Percentiles rank a stretch among this genome's conserved stretches.
Conservation (phyloP, 2,797 vertebrate species). For the Choloepus didactylus region DNA sequence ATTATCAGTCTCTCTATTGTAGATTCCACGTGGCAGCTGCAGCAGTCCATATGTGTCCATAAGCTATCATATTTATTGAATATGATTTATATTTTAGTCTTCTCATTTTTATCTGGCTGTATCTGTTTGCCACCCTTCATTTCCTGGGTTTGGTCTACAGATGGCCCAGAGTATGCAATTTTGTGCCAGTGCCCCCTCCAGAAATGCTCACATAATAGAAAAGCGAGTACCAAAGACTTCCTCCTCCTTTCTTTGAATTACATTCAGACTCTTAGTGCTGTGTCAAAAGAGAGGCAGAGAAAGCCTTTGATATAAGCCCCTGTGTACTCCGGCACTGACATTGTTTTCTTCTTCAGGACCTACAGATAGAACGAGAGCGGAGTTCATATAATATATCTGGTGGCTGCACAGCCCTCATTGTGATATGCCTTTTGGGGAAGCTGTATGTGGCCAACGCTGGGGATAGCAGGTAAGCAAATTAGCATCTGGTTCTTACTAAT, state of each 20-base stretch:
- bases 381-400: slow-evolving; percentile 94
- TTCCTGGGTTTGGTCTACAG: neutral
- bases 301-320: neutral
- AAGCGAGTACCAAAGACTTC: neutral
- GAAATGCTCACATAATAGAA: neutral
- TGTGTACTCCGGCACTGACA: neutral
- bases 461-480: slow-evolving; percentile 94
- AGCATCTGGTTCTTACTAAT: neutral
- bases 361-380: slow-evolving; percentile 95
- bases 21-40: neutral
- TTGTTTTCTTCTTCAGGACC: slow-evolving; percentile 90
- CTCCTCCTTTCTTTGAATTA: neutral
- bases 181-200: neutral
- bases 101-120: neutral
- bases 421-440: slow-evolving; percentile 94
- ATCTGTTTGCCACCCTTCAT: neutral
- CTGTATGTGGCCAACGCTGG: slow-evolving; percentile 98
- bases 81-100: neutral
- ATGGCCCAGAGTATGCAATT: neutral
- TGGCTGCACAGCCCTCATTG: slow-evolving; percentile 96
- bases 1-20: neutral
- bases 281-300: neutral
- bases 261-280: neutral
- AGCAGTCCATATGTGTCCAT: neutral
- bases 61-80: neutral